A percentile compares a stretch with the other conserved stretches of the same genome.
Conservation (phyloP, 2,888 invertebrate genomes). For the Ormyrus thymus region DNA sequence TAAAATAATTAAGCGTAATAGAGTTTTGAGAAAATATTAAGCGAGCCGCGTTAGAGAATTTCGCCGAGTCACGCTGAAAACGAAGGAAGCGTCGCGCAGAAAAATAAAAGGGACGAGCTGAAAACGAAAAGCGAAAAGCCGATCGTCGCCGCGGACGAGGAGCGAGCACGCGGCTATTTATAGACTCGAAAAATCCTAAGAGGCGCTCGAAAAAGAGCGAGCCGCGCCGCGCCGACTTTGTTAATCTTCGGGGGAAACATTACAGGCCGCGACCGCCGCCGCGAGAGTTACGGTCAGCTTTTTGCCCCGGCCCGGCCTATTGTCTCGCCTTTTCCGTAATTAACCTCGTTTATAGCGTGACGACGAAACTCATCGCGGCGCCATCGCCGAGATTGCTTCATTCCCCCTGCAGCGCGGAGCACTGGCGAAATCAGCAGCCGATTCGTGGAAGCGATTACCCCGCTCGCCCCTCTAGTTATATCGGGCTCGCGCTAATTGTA, state of each 20-base stretch:
- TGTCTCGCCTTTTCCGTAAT: constrained; percentile 39
- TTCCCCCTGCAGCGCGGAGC: background rate
- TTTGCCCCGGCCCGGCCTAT: background rate
- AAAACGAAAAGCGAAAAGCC: no score
- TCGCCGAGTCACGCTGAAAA: no score
- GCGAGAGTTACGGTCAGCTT: background rate
- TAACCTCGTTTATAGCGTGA: constrained; percentile 19
- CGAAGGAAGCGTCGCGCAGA: no score
- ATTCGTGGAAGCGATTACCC: no score
- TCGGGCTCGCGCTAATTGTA: constrained; percentile 42
- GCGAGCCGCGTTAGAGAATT: no score
- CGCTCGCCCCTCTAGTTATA: background rate
- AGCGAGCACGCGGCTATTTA: no score
- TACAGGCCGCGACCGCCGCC: background rate
- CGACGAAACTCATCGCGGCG: constrained; percentile 18
- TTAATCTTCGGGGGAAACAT: background rate
- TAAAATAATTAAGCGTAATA: no score
- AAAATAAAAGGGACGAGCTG: no score
- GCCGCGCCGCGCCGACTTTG: background rate
- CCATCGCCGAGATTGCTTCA: constrained; percentile 30
- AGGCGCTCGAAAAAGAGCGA: background rate
- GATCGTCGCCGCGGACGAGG: no score
- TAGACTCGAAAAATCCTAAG: no score
- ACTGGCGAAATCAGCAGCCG: no score
- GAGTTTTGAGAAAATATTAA: no score